Evolutionary conservation across 2,888 invertebrate genomes (phyloP).

Genomic region (Hyppa rectilinea): DNA sequence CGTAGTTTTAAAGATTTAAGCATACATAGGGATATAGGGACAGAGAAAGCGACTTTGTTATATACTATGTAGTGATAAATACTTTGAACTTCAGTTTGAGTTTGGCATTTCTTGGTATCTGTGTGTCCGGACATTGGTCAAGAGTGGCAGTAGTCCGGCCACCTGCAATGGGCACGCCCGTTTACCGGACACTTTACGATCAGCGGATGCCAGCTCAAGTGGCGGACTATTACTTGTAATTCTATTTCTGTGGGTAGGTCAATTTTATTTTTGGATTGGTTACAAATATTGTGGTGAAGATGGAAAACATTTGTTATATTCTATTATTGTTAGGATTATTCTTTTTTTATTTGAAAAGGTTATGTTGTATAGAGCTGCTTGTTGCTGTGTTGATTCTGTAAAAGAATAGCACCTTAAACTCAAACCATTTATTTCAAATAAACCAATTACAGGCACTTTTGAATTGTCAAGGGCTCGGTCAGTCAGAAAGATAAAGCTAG

Average conservation of each 20-base stretch:
- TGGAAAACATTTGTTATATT: background rate
- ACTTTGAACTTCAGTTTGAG: no score
- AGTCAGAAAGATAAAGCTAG: no score
- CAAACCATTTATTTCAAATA: no score
- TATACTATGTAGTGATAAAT: no score
- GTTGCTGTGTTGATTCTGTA: no score
- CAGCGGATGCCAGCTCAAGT: slow-evolving; percentile 37
- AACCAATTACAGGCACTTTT: no score
- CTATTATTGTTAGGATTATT: background rate
- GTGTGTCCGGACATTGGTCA: slow-evolving; percentile 28
- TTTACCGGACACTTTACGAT: slow-evolving; percentile 54
- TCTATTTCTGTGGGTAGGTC: slow-evolving; percentile 41
- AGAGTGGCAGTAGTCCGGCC: slow-evolving; percentile 32
- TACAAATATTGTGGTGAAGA: slow-evolving; percentile 8
- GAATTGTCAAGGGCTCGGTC: no score
- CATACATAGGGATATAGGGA: no score
- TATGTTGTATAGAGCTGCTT: no score
- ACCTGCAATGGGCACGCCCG: slow-evolving; percentile 55
- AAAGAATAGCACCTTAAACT: no score
- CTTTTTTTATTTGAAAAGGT: background rate
- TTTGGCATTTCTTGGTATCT: background rate
- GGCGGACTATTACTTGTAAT: slow-evolving; percentile 41
- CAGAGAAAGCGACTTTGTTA: no score
- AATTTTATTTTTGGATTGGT: slow-evolving; percentile 30
- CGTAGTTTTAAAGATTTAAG: no score